A percentile compares a stretch with the other conserved stretches of the same genome.
Evolutionary conservation across 2,113 vertebrate species (phyloP).

Genomic region (Myotis davidii): DNA sequence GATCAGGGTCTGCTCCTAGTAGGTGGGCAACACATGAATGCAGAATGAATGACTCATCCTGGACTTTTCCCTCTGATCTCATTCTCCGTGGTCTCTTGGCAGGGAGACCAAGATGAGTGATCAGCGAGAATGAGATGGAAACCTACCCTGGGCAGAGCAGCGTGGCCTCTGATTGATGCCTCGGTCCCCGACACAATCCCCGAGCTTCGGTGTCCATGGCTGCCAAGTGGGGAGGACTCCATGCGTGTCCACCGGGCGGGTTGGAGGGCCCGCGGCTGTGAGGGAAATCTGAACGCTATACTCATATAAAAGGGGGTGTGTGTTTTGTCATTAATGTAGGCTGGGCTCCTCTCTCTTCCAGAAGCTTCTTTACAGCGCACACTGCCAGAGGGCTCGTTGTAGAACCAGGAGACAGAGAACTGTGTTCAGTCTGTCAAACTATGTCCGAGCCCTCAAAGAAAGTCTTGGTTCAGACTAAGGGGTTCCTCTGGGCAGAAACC

Average conservation of each 20-base stretch:
- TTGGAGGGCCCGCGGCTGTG: not conserved
- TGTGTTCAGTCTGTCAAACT: not conserved
- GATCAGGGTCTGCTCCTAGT: not conserved
- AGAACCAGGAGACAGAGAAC: not conserved
- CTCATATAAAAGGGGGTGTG: too few relatives aligned
- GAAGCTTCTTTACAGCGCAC: not conserved
- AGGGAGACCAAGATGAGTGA: not conserved
- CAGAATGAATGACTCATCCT: not conserved
- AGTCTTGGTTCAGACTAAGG: not conserved
- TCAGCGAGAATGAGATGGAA: not conserved
- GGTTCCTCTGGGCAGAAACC: not conserved
- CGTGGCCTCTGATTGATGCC: too few relatives aligned
- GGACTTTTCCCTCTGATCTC: not conserved
- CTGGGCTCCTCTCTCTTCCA: conserved; percentile 6
- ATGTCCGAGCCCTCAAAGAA: not conserved
- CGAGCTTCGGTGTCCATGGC: not conserved
- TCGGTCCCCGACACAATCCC: not conserved
- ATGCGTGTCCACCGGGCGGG: not conserved
- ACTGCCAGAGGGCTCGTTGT: not conserved
- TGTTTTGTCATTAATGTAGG: not conserved
- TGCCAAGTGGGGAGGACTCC: not conserved
- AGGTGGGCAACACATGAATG: not conserved
- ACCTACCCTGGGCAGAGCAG: not conserved
- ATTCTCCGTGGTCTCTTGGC: not conserved
- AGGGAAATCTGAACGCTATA: not conserved